Evolutionary conservation across 1,140 invertebrate species (phyloP), one percentile per base, ranked within the genome.

Genomic region (Achatina immaculata): DNA sequence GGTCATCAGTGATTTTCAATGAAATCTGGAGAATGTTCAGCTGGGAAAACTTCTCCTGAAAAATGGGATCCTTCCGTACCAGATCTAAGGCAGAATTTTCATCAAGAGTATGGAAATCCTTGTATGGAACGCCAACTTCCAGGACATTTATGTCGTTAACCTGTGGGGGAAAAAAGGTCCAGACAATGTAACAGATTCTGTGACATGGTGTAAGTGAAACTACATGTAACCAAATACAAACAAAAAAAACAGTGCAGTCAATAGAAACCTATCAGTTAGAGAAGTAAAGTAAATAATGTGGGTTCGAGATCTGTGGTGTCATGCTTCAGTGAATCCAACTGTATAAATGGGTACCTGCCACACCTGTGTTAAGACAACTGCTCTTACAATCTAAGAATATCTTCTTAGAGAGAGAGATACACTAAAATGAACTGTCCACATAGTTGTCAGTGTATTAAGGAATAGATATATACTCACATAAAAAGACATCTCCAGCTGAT

Each of bases 101-200:
- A 1, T 31, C n/a, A 28, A 80, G 58, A 1, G 31, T 31, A 9
- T 42, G 45, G 38, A 80, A 71, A 24, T 72, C 40, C 31, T 51
- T 71, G 68, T 71, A 80, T 0, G 65, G 66, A 16, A 80, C 78
- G 0, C 78, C 78, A 0, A 80, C 58, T 31, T 80, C 78, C 21
- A 68, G 9, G 0, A 80, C n/a, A 2, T 40, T 21, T 4, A 80
- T 68, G 55, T 42, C 42, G 28, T 80, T 80, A 19, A 80, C 36
- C 78, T 80, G 55, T 48, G 28, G n/a, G 38, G 42, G 14, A 43
- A 45, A 42, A 62, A 21, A 66, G 65, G 31, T 19, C 14, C 11
- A 66, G 28, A 19, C 9, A 66, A 28, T 11, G 14, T 19, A 11
- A 66, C 14, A 66, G 28, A 31, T 19, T 19, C 9, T 36, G 1